These are phyloP conservation scores for Apis laboriosa DNA, from an alignment of 1,140 invertebrate genomes.

Conservation along the genomic window DNA sequence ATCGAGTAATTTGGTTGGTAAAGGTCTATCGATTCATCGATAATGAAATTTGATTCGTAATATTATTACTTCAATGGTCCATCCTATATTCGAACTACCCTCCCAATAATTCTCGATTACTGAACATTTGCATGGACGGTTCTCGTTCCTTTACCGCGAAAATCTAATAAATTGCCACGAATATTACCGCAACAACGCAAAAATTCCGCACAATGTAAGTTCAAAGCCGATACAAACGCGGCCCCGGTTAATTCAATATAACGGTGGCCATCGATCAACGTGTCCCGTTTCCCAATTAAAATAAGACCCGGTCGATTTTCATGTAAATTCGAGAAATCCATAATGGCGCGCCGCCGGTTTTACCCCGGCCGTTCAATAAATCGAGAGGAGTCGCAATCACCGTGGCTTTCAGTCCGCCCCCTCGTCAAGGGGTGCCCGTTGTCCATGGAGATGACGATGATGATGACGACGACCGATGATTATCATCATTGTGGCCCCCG, in stretches of 20 bases:
- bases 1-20: no score
- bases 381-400: conserved; percentile 60
- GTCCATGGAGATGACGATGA: conserved; percentile 59
- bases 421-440: conserved; percentile 52
- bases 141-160: no score
- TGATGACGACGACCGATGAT: conserved; percentile 55
- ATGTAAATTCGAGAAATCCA: conserved; percentile 40
- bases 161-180: neutral
- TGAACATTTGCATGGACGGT: no score
- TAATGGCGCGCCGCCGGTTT: conserved; percentile 18
- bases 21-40: no score
- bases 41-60: no score
- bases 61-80: no score
- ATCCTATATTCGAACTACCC: no score
- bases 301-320: conserved; percentile 41
- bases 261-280: neutral
- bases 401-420: conserved; percentile 53
- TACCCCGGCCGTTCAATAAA: conserved; percentile 49
- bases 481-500: conserved; percentile 56
- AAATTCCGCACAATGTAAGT: neutral
- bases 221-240: neutral
- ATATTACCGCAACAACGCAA: neutral
- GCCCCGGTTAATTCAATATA: conserved; percentile 18
- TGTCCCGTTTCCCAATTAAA: conserved; percentile 24
- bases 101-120: no score